Evolutionary conservation across 2,113 vertebrate genomes (phyloP), one percentile per base, ranked within the genome.

Genomic region (Riparia riparia): DNA sequence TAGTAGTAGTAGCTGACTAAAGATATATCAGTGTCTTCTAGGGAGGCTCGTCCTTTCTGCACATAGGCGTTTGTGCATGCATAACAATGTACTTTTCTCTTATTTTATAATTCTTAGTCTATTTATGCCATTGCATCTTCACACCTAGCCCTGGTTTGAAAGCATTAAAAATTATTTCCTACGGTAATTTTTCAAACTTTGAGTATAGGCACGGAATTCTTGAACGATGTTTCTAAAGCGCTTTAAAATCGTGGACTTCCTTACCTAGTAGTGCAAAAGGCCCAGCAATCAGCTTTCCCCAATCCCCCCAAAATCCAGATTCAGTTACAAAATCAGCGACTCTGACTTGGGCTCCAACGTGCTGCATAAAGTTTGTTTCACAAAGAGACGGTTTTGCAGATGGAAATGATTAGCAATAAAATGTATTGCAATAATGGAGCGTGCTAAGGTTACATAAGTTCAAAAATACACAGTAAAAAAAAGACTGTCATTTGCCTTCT

Each of bases 391-490:
- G 64, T 57, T 95, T 79, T 89, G 96, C 92, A 84, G 86, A 84
- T 93, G 96, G 95, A 90, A 94, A 37, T 58, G 60, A 92, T 96
- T 95, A 95, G 73, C 76, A 84, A 78, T 92, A 66, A 89, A 94
- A 86, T 65, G 80, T 53, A 93, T 93, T 92, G 86, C 87, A 95
- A 81, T 71, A 82, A 84, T 73, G 82, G 80, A 95, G 85, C 2
- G 0, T 90, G 88, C 88, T 94, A 56, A 71, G 92, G 96, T 97
- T 97, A 94, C 61, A 7, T 79, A 90, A 96, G 96, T 96, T 93
- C 94, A 95, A 56, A 92, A 96, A 80, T 17, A 64, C 80, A 39
- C 49, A 89, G 76, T 83, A 53, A 89, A 94, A 96, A 96, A 17
- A 79, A 96, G 77, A 4, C n/a, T 91, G 41, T 71, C 51, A 42